Percentiles rank a stretch among this genome's conserved stretches.
Evolutionary conservation across 2,888 invertebrate species (phyloP).

Genomic region (Alsophila aescularia): DNA sequence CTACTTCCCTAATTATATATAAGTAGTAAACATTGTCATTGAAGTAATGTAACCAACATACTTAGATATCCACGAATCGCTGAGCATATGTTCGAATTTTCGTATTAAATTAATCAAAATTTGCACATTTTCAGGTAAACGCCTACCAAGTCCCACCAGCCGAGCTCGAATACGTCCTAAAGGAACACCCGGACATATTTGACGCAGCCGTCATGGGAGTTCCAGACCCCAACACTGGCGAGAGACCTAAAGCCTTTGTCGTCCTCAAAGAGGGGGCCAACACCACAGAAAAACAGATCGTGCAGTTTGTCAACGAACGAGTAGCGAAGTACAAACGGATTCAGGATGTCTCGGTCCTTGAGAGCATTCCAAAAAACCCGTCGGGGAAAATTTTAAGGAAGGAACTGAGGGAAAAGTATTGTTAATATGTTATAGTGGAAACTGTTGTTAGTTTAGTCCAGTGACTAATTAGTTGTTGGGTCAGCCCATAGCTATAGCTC

Average conservation of each 20-base stretch:
- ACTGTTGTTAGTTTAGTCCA: no score
- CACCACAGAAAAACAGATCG: constrained; percentile 82
- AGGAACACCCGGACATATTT: constrained; percentile 88
- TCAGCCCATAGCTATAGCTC: no score
- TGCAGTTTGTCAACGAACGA: constrained; percentile 86
- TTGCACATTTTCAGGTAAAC: constrained; percentile 75
- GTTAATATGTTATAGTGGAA: constrained; percentile 15
- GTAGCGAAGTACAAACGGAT: constrained; percentile 92
- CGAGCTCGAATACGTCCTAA: constrained; percentile 90
- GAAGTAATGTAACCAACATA: no score
- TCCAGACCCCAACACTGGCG: constrained; percentile 87
- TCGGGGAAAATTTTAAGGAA: constrained; percentile 91
- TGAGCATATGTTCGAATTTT: no score
- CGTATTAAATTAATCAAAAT: no score
- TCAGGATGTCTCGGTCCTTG: constrained; percentile 86
- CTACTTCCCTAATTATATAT: no score
- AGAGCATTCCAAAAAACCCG: constrained; percentile 89
- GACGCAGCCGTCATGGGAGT: constrained; percentile 94
- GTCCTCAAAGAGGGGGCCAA: constrained; percentile 78
- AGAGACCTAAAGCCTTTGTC: constrained; percentile 90
- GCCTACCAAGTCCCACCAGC: constrained; percentile 94
- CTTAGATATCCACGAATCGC: no score
- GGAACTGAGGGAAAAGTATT: constrained; percentile 70
- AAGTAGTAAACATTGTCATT: no score
- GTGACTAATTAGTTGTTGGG: no score